Conservation (phyloP, 30 jellyfish, hydroid and myxozoan species). For the Aurelia aurita complex sp. Pacific region DNA sequence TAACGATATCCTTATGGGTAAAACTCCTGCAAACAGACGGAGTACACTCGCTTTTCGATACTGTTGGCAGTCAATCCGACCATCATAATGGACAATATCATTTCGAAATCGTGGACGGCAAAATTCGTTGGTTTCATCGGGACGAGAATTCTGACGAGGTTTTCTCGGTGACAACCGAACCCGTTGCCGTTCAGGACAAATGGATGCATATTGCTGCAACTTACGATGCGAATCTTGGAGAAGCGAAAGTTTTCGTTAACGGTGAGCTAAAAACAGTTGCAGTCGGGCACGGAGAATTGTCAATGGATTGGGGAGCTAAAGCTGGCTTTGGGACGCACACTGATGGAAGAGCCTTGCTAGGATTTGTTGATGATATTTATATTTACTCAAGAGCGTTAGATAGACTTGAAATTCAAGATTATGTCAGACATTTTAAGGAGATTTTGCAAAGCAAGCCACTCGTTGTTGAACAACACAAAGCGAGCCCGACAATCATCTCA, state of each 20-base stretch:
- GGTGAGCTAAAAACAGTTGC: constrained; percentile 84
- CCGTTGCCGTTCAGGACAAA: constrained; percentile 47
- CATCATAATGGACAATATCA: constrained; percentile 75
- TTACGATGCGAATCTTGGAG: constrained; percentile 85
- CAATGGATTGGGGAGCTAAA: constrained; percentile 91
- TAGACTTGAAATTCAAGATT: constrained; percentile 70
- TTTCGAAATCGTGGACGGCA: constrained; percentile 75
- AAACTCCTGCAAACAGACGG: constrained; percentile 81
- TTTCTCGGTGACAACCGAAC: constrained; percentile 77
- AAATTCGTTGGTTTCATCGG: constrained; percentile 89
- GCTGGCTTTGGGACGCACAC: constrained; percentile 96
- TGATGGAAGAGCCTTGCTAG: constrained; percentile 83
- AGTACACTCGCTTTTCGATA: constrained; percentile 77
- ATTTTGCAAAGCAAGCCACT: constrained; percentile 32
- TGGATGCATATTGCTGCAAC: constrained; percentile 94
- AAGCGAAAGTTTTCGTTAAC: constrained; percentile 89
- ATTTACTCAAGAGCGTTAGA: constrained; percentile 78
- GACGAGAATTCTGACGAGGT: constrained; percentile 72
- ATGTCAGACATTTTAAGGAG: constrained; percentile 80
- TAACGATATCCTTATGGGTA: constrained; percentile 90
- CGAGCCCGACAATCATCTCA: constrained; percentile 9
- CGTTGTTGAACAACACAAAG: not conserved
- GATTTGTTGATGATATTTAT: constrained; percentile 89
- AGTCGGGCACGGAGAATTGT: constrained; percentile 83
- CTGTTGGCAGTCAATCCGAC: constrained; percentile 74